Conservation (phyloP, 2,797 vertebrate genomes). For the Cynopterus sphinx region DNA sequence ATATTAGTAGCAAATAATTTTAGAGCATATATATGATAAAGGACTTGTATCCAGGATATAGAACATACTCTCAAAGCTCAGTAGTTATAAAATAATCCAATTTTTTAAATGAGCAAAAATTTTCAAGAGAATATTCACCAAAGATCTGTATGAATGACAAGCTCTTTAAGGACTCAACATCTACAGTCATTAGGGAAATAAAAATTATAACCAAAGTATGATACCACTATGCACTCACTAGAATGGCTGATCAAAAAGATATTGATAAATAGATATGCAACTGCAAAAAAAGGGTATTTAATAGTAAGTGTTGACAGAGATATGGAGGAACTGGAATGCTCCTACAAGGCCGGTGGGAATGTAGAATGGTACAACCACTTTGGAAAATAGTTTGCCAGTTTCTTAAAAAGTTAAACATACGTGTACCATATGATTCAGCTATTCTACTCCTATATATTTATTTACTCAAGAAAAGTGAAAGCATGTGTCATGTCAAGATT, state of each 20-base stretch:
- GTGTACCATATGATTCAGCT: not conserved
- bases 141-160: not conserved
- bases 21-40: not conserved
- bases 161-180: not conserved
- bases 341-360: not conserved
- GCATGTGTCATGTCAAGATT: not conserved
- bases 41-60: not conserved
- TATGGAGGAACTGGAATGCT: not conserved
- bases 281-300: not conserved
- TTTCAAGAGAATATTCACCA: not conserved
- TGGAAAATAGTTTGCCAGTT: not conserved
- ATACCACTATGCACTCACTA: not conserved
- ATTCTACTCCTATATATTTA: not conserved
- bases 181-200: not conserved
- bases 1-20: not conserved
- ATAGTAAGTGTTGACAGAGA: not conserved
- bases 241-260: not conserved
- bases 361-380: not conserved
- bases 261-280: too few species aligned
- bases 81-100: not conserved
- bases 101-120: not conserved
- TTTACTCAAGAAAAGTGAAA: not conserved
- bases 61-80: not conserved
- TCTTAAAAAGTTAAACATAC: not conserved
- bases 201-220: not conserved